Percentiles rank a stretch among this genome's conserved stretches.
These are phyloP conservation scores for Channa maculata DNA, from an alignment of 2,113 vertebrate species.

Conservation along the genomic window DNA sequence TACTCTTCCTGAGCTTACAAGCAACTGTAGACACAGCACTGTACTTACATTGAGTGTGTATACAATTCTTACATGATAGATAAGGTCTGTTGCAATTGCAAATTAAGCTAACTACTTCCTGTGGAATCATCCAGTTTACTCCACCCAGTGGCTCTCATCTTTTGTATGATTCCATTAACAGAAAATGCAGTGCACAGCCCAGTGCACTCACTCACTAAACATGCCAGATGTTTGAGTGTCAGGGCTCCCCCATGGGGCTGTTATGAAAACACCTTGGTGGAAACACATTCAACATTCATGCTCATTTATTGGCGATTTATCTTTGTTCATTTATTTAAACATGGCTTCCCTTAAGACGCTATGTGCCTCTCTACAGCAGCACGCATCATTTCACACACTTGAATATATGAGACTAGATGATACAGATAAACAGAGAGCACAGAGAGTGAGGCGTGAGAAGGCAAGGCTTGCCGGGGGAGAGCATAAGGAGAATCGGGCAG, in stretches of 20 bases:
- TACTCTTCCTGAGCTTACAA: neutral
- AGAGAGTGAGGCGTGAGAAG: conserved; percentile 47
- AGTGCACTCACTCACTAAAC: conserved; percentile 3
- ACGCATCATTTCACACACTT: conserved; percentile 20
- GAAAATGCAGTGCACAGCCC: conserved; percentile 9
- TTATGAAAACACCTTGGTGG: conserved; percentile 47
- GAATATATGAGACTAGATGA: conserved; percentile 48
- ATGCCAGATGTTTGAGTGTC: conserved; percentile 15
- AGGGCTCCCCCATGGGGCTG: conserved; percentile 28
- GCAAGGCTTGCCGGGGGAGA: conserved; percentile 34
- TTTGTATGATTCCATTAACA: conserved; percentile 17
- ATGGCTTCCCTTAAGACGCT: conserved; percentile 32
- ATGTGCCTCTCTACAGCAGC: conserved; percentile 31
- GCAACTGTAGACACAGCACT: neutral
- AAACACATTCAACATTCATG: conserved; percentile 48
- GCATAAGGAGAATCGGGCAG: conserved; percentile 62
- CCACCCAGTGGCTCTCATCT: conserved; percentile 2
- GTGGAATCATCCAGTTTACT: conserved; percentile 15
- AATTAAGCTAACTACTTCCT: conserved; percentile 32
- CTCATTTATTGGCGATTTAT: conserved; percentile 54
- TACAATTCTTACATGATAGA: conserved; percentile 27
- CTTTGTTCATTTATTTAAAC: conserved; percentile 50
- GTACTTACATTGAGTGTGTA: conserved; percentile 20
- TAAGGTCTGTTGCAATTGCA: conserved; percentile 31
- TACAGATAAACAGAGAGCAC: conserved; percentile 54